Conservation (phyloP, 2,797 vertebrate species). For the Sebastes itinus region DNA sequence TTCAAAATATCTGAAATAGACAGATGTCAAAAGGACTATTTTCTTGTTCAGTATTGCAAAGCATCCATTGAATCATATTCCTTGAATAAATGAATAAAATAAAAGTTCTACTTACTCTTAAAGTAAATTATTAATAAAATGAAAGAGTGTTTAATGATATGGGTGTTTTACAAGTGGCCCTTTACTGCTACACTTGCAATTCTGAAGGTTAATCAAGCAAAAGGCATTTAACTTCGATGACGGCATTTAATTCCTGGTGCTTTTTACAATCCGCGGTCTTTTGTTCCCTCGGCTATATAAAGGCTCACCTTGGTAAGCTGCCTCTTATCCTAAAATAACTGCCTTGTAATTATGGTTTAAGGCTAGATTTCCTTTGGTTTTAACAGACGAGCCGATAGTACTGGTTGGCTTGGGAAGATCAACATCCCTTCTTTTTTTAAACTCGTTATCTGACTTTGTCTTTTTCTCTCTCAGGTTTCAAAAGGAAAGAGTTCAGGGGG, state of each 20-base stretch:
- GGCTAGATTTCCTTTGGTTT: constrained; percentile 52
- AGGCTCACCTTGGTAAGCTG: constrained; percentile 38
- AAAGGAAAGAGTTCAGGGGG: constrained; percentile 95
- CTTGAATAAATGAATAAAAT: background rate
- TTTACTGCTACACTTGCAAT: background rate
- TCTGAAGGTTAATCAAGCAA: constrained; percentile 14
- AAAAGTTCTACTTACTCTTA: background rate
- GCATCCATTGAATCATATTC: background rate
- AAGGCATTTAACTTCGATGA: constrained; percentile 9
- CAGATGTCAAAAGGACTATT: background rate
- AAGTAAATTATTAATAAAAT: background rate
- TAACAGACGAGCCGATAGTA: constrained; percentile 9
- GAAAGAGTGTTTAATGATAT: background rate
- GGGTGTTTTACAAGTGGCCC: background rate
- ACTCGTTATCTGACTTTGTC: background rate
- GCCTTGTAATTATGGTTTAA: constrained; percentile 59
- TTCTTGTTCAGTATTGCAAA: background rate
- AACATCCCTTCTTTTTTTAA: background rate
- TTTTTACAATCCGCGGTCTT: background rate
- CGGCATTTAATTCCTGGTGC: background rate
- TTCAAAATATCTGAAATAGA: background rate
- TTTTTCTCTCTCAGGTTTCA: constrained; percentile 85
- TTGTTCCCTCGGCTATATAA: constrained; percentile 27
- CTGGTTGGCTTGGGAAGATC: constrained; percentile 25
- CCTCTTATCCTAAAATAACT: constrained; percentile 62